These are phyloP conservation scores for Crenichthys baileyi DNA, from an alignment of 2,797 vertebrate genomes.

Conservation along the genomic window DNA sequence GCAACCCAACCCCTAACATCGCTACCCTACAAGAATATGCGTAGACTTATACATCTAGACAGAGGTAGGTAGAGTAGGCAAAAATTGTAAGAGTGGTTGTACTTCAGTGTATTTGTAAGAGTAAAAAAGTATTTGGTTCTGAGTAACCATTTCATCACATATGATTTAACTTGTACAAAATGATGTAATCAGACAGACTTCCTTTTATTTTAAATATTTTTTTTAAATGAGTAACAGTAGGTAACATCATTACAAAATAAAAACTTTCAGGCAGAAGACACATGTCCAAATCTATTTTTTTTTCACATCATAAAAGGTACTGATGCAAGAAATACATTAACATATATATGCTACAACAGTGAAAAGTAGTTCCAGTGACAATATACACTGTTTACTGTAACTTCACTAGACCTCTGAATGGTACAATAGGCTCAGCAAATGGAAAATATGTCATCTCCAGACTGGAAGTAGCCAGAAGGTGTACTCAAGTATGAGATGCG, in stretches of 20 bases:
- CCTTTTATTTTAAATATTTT: too few species aligned
- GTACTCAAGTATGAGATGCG: too few species aligned
- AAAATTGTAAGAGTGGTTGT: too few species aligned
- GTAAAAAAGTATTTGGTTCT: too few species aligned
- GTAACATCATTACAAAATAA: too few species aligned
- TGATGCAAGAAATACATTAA: not conserved
- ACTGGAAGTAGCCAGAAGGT: too few species aligned
- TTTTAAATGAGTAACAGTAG: too few species aligned
- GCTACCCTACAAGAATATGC: too few species aligned
- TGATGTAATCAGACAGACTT: not conserved
- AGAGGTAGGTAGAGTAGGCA: not conserved
- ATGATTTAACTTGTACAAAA: too few species aligned
- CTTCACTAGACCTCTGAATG: not conserved
- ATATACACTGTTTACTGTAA: not conserved
- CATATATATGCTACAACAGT: not conserved
- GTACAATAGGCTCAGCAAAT: not conserved
- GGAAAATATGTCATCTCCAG: too few species aligned
- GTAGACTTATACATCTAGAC: not conserved
- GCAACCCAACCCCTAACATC: not conserved
- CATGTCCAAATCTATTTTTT: not conserved
- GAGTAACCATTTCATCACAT: too few species aligned
- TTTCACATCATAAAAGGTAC: not conserved
- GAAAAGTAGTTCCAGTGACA: not conserved
- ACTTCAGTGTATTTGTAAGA: too few species aligned
- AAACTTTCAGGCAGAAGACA: not conserved